These are phyloP conservation scores for Lasioglossum vierecki DNA, from an alignment of 2,888 invertebrate genomes.

Conservation along the genomic window DNA sequence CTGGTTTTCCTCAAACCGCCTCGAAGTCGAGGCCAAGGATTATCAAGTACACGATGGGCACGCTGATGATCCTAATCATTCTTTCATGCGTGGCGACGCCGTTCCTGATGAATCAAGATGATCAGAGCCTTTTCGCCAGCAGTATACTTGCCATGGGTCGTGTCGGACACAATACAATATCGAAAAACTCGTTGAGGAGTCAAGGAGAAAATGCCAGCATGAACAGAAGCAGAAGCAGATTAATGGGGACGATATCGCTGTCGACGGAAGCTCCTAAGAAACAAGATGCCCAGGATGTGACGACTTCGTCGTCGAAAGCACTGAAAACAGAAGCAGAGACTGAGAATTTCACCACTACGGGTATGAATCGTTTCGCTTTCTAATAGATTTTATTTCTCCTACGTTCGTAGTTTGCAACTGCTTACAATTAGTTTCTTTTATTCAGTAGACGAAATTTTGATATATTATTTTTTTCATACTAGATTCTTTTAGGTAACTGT, in stretches of 20 bases:
- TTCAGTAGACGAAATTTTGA: too few species aligned
- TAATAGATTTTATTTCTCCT: background rate
- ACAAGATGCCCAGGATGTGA: conserved; percentile 50
- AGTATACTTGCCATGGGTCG: conserved; percentile 67
- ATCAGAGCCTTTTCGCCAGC: conserved; percentile 70
- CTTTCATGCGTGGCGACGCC: conserved; percentile 69
- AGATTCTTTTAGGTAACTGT: too few species aligned
- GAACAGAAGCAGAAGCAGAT: conserved; percentile 77
- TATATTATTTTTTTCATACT: too few species aligned
- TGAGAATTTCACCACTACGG: conserved; percentile 46
- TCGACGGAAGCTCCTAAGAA: conserved; percentile 57
- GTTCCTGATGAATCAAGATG: conserved; percentile 71
- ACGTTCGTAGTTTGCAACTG: too few species aligned
- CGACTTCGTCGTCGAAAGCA: conserved; percentile 38
- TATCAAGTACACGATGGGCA: conserved; percentile 70
- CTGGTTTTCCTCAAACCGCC: conserved; percentile 62
- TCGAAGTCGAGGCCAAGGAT: conserved; percentile 60
- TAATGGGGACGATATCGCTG: conserved; percentile 70
- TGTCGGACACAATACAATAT: conserved; percentile 38
- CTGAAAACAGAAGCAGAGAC: conserved; percentile 45
- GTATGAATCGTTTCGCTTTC: conserved; percentile 27
- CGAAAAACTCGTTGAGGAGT: conserved; percentile 53
- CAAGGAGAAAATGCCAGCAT: conserved; percentile 49
- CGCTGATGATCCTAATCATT: conserved; percentile 68
- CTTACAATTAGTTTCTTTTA: too few species aligned